Evolutionary conservation across 2,797 vertebrate species (phyloP), one percentile per base, ranked within the genome.

Genomic region (Triplophysa yarkandensis): DNA sequence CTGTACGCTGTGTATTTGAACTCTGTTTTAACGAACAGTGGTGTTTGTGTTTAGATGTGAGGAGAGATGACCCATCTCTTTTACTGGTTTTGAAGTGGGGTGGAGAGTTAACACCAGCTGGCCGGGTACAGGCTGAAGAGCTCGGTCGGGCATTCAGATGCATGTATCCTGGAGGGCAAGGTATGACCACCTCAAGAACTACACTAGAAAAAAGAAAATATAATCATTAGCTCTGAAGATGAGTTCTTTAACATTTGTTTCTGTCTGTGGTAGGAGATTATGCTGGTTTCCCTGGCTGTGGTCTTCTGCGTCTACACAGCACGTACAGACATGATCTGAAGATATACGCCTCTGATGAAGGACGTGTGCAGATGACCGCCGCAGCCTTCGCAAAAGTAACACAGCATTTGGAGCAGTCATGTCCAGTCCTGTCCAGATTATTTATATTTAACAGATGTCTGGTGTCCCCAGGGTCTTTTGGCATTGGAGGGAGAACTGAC

Each of bases 91-190:
- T 95, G 57, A 95, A 95, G 83, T 95, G 94, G 94, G 94, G 94
- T 83, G 94, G 94, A 81, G 94, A 95, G 81, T 66, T 95, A 80
- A 95, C 94, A 4, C 94, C 94, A 67, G 94, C 94, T 19, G 94
- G 94, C 83, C 88, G 94, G 66, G 94, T 95, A 21, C 94, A 95
- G 85, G 94, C 94, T 6, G 94, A 95, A 73, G 94, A 95, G 79
- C 92, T 95, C 72, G 94, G 94, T 76, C 90, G 93, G 80, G 94
- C 94, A 69, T 95, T 95, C 83, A 88, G 94, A 82, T 95, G 94
- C 86, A 95, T 95, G 94, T 95, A 95, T 84, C 94, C 94, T 46
- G 94, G 94, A 75, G 94, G 94, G 85, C 94, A 95, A 94, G 94
- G 94, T 95, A 91, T 44, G 23, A 4, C n/a, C 11, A 48, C 14